Base-by-base conservation (phyloP, 2,797 vertebrate genomes). In the Helarctos malayanus region DNA sequence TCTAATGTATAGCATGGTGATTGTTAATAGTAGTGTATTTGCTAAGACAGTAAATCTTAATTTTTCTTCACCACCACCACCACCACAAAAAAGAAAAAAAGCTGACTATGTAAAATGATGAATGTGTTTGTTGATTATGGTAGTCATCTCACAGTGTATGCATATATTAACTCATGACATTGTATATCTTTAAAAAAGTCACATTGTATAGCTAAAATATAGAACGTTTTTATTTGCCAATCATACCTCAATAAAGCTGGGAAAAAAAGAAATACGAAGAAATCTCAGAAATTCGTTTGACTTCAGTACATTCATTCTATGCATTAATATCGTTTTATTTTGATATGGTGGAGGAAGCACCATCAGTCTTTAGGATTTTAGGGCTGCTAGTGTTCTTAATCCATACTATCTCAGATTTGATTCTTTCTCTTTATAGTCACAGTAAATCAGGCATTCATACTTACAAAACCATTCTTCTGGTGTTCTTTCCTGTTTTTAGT, bases 311-410 rank as follows among this genome's bases (percentile, higher is more conserved):
- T 79, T 79, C 68, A 35, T 68, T 79, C 61, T 63, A 73, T 73
- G n/a, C 49, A 68, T 71, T 73, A 56, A 27, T 94, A 49, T 78
- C 45, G 59, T 59, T 13, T 93, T 81, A 71, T 88, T 88, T 88
- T 88, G n/a, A 61, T n/a, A 21, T 71, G 23, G 12, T 94, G n/a
- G 35, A 2, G 73, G 71, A 76, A 61, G 21, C 35, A 65, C 7
- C 19, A 54, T 21, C 29, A 54, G 29, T 41, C 19, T 76, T 85
- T 56, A 85, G 71, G 6, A 32, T 45, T 59, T 65, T 85, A 59
- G 63, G 52, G 35, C 63, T 73, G 35, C 82, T 91, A 25, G 56
- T 80, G 16, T 84, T 52, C 61, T 61, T 95, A 82, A 91, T 73
- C 21, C 29, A 19, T 23, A 45, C 63, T 63, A 35, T 73, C 68